Evolutionary conservation across 2,888 invertebrate species (phyloP), one percentile per base, ranked within the genome.

Genomic region (Helleia helle): DNA sequence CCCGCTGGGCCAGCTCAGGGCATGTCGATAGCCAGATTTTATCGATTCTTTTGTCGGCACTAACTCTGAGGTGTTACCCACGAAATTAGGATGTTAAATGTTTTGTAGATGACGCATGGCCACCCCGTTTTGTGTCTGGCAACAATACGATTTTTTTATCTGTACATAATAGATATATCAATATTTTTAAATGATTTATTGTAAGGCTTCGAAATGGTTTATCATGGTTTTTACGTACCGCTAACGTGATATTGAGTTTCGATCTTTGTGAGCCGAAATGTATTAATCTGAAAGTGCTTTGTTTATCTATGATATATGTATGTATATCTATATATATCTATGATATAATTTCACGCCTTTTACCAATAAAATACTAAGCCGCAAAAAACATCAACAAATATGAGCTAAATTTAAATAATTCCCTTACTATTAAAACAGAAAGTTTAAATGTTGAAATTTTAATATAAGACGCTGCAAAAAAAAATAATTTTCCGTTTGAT

Each of bases 81-180:
- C 69, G 64, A 73, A 79, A 83, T 83, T 79, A 81, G 71, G 76
- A 77, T 80, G 75, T 80, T 77, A 73, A 72, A 75, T 73, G 76
- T 76, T 71, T 73, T 70, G 74, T 73, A 58, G 73, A 76, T 80
- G 83, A 83, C 77, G 74, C 80, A 80, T 71, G 65, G 67, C 64
- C 65, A 55, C 54, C 57, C 55, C 63, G 68, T 66, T 62, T 71
- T 70, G 68, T 70, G 57, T 56, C 44, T 43, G 41, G 44, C 49
- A 49, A 48, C 46, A 46, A 49, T 52, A 43, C 43, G n/a, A 48
- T 54, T 55, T n/a, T 50, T 49, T 55, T 52, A 50, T 50, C 46
- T 29, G 8, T 49, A 50, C 53, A 62, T 73, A 76, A 76, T 76
- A 72, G 76, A 77, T 71, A 76, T 76, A 72, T 75, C 71, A 69